Evolutionary conservation across 2,113 vertebrate genomes (phyloP), one percentile per base, ranked within the genome.

Genomic region (Cyphomyrus discorhynchus): DNA sequence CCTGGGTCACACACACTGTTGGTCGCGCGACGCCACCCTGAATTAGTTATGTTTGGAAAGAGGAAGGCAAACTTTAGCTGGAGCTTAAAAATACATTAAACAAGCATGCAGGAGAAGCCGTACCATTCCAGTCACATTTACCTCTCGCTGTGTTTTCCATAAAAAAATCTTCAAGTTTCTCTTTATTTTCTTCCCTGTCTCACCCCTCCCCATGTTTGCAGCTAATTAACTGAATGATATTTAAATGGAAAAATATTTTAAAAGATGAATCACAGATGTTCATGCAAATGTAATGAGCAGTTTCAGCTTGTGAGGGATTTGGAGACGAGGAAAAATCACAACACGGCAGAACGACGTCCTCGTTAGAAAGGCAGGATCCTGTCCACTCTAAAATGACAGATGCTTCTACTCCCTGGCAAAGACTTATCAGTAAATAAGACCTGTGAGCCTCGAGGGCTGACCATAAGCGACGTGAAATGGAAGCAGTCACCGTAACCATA

Each of bases 181-280:
- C 91, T 93, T 92, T 91, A 94, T 93, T 93, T 90, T 90, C 92
- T 91, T 93, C 91, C 92, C 92, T 87, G 49, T 74, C 80, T 58
- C 74, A 31, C 83, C 53, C 45, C 86, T 35, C 91, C 89, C 0
- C 88, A 90, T 88, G 31, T 83, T 77, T 74, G 49, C 85, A 50
- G 39, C 93, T 95, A 95, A 96, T 96, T 95, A 95, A 95, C 93
- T 94, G 94, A 93, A 92, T 95, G 93, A 93, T 92, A 95, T 94
- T 93, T 95, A 94, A 91, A 91, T 92, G 93, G 91, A 94, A 95
- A 95, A 94, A 91, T 93, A 93, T 95, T 94, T 94, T 88, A 90
- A 93, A 95, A 93, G 94, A 94, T 95, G 92, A 93, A 94, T 93
- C 90, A 88, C 95, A 95, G 94, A 95, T 96, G 93, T 93, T 95